Conservation (phyloP, 2,888 invertebrate species). For the Brachypalpus laphriformis region DNA sequence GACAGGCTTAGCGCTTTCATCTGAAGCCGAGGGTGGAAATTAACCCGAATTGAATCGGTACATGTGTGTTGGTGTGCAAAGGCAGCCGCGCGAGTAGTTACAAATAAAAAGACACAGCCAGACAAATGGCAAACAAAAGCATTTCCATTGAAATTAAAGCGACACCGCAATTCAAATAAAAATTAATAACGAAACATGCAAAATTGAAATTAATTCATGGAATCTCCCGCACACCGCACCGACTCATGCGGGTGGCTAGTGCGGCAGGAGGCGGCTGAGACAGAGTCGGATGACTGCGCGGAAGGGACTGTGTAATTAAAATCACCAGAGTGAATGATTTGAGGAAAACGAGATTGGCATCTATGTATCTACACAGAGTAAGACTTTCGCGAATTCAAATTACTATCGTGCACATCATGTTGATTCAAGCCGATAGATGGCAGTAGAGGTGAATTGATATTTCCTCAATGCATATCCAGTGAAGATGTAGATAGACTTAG, state of each 20-base stretch:
- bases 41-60: constrained; percentile 61
- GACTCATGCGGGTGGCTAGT: constrained; percentile 25
- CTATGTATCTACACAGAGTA: constrained; percentile 7
- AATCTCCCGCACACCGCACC: constrained; percentile 75
- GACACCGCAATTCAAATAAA: constrained; percentile 73
- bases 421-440: constrained; percentile 54
- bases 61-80: constrained; percentile 35
- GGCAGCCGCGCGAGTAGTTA: constrained; percentile 59
- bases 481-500: too few species aligned
- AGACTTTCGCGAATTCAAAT: constrained; percentile 50
- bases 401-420: not conserved
- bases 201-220: constrained; percentile 82
- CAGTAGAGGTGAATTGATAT: constrained; percentile 29
- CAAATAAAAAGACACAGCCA: constrained; percentile 12
- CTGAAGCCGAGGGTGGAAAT: constrained; percentile 73
- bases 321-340: constrained; percentile 65
- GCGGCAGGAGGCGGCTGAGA: not conserved
- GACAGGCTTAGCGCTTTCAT: constrained; percentile 71
- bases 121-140: constrained; percentile 38
- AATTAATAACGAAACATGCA: constrained; percentile 80
- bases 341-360: constrained; percentile 66
- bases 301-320: constrained; percentile 62
- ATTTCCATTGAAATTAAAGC: constrained; percentile 69
- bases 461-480: too few species aligned
- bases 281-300: constrained; percentile 31